These are phyloP conservation scores for Junonia oenone DNA, from an alignment of 2,888 invertebrate species.

Conservation along the genomic window DNA sequence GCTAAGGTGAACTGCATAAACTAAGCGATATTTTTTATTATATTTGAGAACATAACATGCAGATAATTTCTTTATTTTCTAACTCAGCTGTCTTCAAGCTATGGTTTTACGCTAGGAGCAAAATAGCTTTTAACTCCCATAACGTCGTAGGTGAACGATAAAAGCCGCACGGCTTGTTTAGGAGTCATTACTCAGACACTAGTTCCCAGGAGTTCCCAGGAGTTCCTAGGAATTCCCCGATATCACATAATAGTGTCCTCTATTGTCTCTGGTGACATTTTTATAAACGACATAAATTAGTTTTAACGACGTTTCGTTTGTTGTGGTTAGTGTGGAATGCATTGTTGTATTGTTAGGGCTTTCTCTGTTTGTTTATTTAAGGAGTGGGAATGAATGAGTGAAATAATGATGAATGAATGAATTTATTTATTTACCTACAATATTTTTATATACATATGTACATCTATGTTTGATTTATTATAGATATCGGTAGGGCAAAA, in stretches of 20 bases:
- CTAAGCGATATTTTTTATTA: too few relatives aligned
- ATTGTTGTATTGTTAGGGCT: background rate
- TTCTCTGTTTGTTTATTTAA: background rate
- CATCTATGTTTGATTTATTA: too few relatives aligned
- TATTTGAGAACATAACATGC: background rate
- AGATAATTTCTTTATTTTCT: background rate
- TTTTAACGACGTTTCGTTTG: background rate
- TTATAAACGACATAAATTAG: conserved; percentile 8
- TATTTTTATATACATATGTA: too few relatives aligned
- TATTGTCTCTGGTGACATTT: conserved; percentile 8
- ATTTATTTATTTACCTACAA: too few relatives aligned
- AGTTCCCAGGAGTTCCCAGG: conserved; percentile 9
- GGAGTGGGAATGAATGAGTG: too few relatives aligned
- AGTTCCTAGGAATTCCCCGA: conserved; percentile 10
- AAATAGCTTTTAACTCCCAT: conserved; percentile 17
- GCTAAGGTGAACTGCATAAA: too few relatives aligned
- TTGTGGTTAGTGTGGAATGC: background rate
- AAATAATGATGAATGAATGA: too few relatives aligned
- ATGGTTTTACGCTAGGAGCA: background rate
- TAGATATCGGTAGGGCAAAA: too few relatives aligned
- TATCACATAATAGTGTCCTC: conserved; percentile 3
- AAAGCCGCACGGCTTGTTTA: conserved; percentile 25
- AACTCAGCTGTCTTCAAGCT: background rate
- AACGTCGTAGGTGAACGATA: conserved; percentile 24
- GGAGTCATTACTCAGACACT: conserved; percentile 15